phyloP scores from a whole-genome alignment of 2,888 invertebrate genomes.

The Abscondita cerata region DNA sequence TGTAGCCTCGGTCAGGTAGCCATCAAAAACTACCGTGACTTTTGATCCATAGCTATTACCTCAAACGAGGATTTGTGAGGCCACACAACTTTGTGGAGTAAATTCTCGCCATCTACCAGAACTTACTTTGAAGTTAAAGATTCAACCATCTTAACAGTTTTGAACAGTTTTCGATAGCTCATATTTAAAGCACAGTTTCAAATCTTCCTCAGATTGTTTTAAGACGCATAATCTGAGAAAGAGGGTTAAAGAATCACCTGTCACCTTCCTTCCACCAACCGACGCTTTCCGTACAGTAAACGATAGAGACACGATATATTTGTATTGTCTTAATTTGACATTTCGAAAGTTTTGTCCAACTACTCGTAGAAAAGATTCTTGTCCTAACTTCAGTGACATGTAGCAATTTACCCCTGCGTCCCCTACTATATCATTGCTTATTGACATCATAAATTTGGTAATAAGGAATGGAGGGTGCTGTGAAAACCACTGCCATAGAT shows the following conservation, averaged over 20 bases:
- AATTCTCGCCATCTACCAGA: slow-evolving; percentile 4
- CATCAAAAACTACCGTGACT: neutral
- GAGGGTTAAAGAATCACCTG: neutral
- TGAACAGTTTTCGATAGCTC: slow-evolving; percentile 8
- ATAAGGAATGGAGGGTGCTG: neutral
- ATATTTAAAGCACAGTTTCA: neutral
- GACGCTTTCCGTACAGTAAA: neutral
- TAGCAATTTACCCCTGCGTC: slow-evolving; percentile 14
- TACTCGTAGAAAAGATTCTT: neutral
- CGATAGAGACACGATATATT: neutral
- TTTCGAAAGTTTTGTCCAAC: slow-evolving; percentile 4
- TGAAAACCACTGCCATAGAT: neutral
- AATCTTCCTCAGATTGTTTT: neutral
- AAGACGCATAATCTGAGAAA: slow-evolving; percentile 2
- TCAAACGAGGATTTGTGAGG: neutral
- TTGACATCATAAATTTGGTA: neutral
- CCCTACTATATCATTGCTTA: neutral
- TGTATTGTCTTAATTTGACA: slow-evolving; percentile 12
- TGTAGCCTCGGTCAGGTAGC: neutral
- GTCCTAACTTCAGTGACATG: slow-evolving; percentile 26
- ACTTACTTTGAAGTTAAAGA: neutral
- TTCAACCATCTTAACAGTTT: neutral
- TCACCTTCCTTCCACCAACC: slow-evolving; percentile 6
- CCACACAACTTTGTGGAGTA: slow-evolving; percentile 12
- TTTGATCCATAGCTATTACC: slow-evolving; percentile 1